Percentiles rank a stretch among this genome's conserved stretches.
phyloP scores from a whole-genome alignment of 2,797 vertebrate species.

The Chiloscyllium punctatum region DNA sequence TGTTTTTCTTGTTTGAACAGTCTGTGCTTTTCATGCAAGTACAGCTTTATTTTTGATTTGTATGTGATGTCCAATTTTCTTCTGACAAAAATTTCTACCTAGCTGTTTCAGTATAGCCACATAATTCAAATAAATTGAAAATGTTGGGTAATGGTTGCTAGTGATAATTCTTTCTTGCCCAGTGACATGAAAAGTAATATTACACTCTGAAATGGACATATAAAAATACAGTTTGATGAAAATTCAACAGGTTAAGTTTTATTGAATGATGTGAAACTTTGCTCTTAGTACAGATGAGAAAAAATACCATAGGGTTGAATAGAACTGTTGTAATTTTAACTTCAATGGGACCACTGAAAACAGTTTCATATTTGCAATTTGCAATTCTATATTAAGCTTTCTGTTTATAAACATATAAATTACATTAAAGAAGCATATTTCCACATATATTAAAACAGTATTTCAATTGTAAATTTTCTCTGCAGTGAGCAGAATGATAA shows the following conservation, averaged over 20 bases:
- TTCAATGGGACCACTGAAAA: neutral
- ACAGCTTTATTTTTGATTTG: neutral
- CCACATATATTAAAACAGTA: neutral
- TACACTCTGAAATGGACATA: neutral
- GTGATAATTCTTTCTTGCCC: neutral
- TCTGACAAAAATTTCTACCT: neutral
- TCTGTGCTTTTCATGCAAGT: neutral
- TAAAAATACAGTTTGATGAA: neutral
- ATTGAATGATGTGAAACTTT: neutral
- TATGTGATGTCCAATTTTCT: neutral
- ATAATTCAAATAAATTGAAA: constrained; percentile 9
- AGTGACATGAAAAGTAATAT: neutral
- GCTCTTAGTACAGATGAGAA: neutral
- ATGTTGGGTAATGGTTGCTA: neutral
- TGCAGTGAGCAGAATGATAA: neutral
- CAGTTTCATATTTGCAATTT: neutral
- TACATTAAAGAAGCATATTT: neutral
- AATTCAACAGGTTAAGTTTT: neutral
- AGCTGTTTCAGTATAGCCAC: neutral
- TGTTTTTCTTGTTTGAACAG: neutral
- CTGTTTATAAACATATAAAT: neutral
- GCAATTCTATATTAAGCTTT: neutral
- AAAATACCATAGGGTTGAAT: neutral
- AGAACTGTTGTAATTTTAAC: neutral
- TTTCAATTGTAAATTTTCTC: neutral